A percentile compares a stretch with the other conserved stretches of the same genome.
These are phyloP conservation scores for Cassiopea xamachana DNA, from an alignment of 30 jellyfish, hydroid and myxozoan species.

Conservation along the genomic window DNA sequence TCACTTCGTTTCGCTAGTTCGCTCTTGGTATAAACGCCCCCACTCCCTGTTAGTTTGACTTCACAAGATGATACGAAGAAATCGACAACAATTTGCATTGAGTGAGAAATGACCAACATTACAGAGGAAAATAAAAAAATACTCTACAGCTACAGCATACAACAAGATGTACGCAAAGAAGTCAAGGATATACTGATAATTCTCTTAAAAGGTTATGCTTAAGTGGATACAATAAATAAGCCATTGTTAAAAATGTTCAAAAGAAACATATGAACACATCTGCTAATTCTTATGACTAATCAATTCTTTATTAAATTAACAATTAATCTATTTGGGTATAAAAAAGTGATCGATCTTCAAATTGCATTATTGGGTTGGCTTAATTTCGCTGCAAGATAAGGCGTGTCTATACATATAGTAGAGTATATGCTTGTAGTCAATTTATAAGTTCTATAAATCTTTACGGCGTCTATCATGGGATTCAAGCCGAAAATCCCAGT, in stretches of 20 bases:
- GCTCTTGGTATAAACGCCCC: no score
- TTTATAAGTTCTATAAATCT: no score
- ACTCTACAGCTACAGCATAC: neutral
- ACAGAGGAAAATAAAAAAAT: slow-evolving; percentile 1
- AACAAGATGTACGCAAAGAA: neutral
- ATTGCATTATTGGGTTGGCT: neutral
- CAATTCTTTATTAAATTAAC: neutral
- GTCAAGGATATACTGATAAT: neutral
- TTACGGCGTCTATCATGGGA: neutral
- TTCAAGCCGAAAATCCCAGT: neutral
- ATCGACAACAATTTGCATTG: neutral
- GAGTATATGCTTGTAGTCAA: neutral
- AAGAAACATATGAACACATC: slow-evolving; percentile 9
- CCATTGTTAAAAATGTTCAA: neutral
- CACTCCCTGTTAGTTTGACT: neutral
- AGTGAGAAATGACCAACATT: neutral
- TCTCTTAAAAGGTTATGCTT: neutral
- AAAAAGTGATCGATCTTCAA: neutral
- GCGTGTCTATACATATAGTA: neutral
- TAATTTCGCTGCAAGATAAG: neutral
- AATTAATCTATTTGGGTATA: neutral
- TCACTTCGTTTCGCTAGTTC: no score
- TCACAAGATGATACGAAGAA: neutral
- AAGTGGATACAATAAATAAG: slow-evolving; percentile 12
- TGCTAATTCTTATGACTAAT: neutral